phyloP scores from a whole-genome alignment of 2,888 invertebrate species.

The Hirudinaria manillensis region DNA sequence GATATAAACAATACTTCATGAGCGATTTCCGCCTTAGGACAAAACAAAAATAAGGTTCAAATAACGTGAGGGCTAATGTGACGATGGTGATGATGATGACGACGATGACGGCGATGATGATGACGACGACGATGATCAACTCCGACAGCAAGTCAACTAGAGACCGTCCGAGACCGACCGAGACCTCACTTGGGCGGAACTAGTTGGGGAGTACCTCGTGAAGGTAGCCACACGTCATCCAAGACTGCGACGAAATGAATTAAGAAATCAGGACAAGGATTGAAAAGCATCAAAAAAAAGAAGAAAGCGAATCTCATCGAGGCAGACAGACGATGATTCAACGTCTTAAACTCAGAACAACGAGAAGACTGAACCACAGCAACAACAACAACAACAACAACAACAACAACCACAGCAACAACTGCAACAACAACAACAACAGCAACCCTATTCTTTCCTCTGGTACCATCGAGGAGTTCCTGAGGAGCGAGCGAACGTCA shows the following conservation, averaged over 20 bases:
- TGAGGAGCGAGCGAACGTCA: too few relatives aligned
- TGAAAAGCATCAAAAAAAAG: background rate
- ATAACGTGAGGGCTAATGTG: background rate
- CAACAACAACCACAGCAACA: background rate
- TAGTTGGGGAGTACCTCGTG: too few relatives aligned
- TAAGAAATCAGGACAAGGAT: background rate
- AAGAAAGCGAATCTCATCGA: background rate
- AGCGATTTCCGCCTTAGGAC: background rate
- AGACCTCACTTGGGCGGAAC: too few relatives aligned
- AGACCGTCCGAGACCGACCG: too few relatives aligned
- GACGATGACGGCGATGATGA: too few relatives aligned
- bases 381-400: slow-evolving; percentile 9
- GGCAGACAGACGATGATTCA: background rate
- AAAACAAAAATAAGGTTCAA: background rate
- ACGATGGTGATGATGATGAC: background rate
- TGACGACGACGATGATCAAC: too few relatives aligned
- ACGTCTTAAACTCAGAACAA: background rate
- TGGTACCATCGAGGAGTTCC: too few relatives aligned
- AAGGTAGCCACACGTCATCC: too few relatives aligned
- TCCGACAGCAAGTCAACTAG: background rate
- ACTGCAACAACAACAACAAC: background rate
- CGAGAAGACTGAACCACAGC: background rate
- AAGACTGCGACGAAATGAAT: background rate
- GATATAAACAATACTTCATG: background rate
- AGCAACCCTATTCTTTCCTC: too few relatives aligned